Evolutionary conservation across 2,888 invertebrate genomes (phyloP).

Genomic region (Deroplatys truncata): DNA sequence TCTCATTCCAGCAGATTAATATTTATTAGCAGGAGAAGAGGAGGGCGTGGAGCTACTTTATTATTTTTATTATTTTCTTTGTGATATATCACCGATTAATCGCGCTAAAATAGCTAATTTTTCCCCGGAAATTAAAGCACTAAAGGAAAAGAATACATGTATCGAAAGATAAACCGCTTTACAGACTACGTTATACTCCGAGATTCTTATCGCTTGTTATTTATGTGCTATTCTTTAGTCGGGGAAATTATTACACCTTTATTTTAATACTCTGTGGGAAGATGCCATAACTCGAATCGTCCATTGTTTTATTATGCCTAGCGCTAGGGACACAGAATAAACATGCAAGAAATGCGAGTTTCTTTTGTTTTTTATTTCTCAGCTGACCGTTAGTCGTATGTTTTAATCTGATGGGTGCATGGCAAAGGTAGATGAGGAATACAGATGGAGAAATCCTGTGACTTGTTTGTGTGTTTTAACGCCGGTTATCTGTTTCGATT

Average conservation of each 20-base stretch:
- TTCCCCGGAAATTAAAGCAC: conserved; percentile 1
- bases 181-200: background rate
- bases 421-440: background rate
- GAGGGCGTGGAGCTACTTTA: background rate
- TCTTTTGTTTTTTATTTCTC: background rate
- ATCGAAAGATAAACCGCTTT: background rate
- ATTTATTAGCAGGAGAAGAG: background rate
- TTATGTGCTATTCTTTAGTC: background rate
- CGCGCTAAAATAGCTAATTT: background rate
- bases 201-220: background rate
- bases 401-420: background rate
- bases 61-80: background rate
- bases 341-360: background rate
- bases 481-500: background rate
- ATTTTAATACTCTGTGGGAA: background rate
- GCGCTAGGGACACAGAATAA: background rate
- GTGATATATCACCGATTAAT: conserved; percentile 8
- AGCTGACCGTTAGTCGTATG: background rate
- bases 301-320: background rate
- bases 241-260: background rate
- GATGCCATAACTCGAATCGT: background rate
- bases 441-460: background rate
- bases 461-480: background rate
- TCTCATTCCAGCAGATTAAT: background rate
- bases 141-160: background rate